Conservation (phyloP, 2,888 invertebrate genomes). For the Dinocampus coccinellae region DNA sequence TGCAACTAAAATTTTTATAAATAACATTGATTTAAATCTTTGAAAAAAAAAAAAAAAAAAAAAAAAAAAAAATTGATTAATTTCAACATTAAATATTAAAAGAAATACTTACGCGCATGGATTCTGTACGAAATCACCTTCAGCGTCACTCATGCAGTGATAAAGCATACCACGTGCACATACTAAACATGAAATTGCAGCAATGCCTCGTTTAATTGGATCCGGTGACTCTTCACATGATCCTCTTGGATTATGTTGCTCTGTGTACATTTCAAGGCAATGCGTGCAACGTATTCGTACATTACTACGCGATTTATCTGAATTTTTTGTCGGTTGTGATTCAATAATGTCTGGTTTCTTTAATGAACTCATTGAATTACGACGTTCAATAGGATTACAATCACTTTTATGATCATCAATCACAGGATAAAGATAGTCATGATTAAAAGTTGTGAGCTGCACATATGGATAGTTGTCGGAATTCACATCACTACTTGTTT, state of each 20-base stretch:
- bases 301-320: constrained; percentile 60
- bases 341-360: constrained; percentile 77
- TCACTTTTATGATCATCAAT: constrained; percentile 72
- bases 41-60: too few relatives aligned
- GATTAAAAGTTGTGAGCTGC: constrained; percentile 82
- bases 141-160: constrained; percentile 93
- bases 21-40: background rate
- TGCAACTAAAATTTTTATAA: constrained; percentile 54
- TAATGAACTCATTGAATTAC: constrained; percentile 69
- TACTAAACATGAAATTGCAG: constrained; percentile 85
- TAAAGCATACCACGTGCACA: constrained; percentile 93
- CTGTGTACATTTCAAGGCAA: constrained; percentile 85
- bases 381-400: constrained; percentile 56
- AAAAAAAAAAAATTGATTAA: too few relatives aligned
- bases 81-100: too few relatives aligned
- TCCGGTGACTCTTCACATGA: constrained; percentile 91
- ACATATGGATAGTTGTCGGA: constrained; percentile 87
- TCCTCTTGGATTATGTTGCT: constrained; percentile 88
- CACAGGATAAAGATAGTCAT: constrained; percentile 90
- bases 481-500: constrained; percentile 55
- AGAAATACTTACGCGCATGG: constrained; percentile 77
- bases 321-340: constrained; percentile 69
- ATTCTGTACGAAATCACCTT: constrained; percentile 87
- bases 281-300: constrained; percentile 75
- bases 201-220: constrained; percentile 82